phyloP scores from a whole-genome alignment of 2,113 vertebrate species.

The human (Homo sapiens) region GRCh38 chr17:78732001-78732500 shows the following conservation, averaged over 20 bases:
- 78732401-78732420: not conserved
- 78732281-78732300: not conserved
- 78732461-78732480: accelerated
- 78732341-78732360: not conserved
- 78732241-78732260: not conserved
- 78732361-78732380: not conserved
- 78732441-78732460: not conserved
- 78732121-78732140: not conserved
- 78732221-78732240: not conserved
- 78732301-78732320: not conserved
- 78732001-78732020: not conserved
- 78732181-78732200: not conserved
- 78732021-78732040: not conserved
- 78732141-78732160: not conserved
- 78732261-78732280: not conserved
- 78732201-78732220: not conserved
- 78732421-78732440: not conserved
- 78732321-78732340: not conserved
- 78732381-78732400: not conserved
- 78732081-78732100: not conserved
- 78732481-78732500: not conserved
- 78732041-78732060: accelerated
- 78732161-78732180: not conserved
- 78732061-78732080: not conserved
- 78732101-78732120: not conserved